These are phyloP conservation scores for Esox niger DNA, from an alignment of 2,113 vertebrate genomes.

Conservation along the genomic window DNA sequence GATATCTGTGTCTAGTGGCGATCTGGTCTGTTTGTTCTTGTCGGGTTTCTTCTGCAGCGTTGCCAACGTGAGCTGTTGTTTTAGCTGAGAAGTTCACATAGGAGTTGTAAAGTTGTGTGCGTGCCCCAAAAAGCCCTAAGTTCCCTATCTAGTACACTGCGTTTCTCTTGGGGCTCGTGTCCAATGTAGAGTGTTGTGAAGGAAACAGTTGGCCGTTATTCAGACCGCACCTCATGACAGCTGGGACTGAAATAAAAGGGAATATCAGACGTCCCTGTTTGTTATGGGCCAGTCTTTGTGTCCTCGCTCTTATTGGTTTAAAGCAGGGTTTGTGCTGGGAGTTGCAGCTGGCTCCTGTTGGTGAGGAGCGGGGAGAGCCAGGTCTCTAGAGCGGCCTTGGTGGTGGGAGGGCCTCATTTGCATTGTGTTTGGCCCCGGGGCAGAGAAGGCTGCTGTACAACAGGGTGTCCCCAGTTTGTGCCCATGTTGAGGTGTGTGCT, in stretches of 20 bases:
- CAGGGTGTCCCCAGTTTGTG: background rate
- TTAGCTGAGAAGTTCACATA: background rate
- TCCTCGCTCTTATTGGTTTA: conserved; percentile 31
- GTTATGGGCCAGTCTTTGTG: conserved; percentile 12
- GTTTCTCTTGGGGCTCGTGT: too few relatives aligned
- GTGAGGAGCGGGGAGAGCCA: background rate
- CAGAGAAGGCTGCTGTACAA: background rate
- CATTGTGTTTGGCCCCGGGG: background rate
- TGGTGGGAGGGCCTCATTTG: background rate
- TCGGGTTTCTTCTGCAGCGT: conserved; percentile 38
- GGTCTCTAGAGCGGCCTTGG: background rate
- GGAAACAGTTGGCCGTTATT: too few relatives aligned
- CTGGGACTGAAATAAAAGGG: conserved; percentile 44
- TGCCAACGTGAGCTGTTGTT: conserved; percentile 34
- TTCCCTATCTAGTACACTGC: too few relatives aligned
- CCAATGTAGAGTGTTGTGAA: too few relatives aligned
- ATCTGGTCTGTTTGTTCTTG: conserved; percentile 14
- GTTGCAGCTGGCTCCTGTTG: conserved; percentile 35
- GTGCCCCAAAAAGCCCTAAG: too few relatives aligned
- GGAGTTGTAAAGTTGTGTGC: background rate
- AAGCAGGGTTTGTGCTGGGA: background rate
- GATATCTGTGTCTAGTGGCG: too few relatives aligned
- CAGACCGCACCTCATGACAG: conserved; percentile 14
- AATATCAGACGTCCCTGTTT: conserved; percentile 21
- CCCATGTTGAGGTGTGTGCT: background rate